Base-by-base conservation (phyloP, 2,888 invertebrate species). In the Netelia melanura region DNA sequence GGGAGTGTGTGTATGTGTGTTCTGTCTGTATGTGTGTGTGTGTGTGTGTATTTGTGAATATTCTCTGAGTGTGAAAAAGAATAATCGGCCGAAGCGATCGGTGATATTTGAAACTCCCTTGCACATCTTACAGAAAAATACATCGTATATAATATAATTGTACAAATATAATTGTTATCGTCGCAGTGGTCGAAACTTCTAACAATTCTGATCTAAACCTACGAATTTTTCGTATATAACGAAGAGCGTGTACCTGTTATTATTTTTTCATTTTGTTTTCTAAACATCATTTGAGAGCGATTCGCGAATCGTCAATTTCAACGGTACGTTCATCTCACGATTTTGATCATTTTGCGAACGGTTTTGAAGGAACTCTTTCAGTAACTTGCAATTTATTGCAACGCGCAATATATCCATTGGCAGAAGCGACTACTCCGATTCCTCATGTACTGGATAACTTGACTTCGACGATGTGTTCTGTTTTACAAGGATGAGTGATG, bases 141-240 rank as follows among this genome's bases (percentile, higher is more conserved):
- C 84, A 88, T 89, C 88, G 82, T 76, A 84, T 89, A 86, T 78
- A 70, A 84, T 81, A 83, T 87, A 86, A 90, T 90, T 89, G 85
- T 89, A 88, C 86, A 88, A 89, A 88, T 87, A 89, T 88, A 83
- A 79, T 88, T 75, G 72, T 87, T 86, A 86, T 89, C 74, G 82
- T 87, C 76, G 72, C 81, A 70, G 68, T 54, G 72, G 54, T 83
- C 44, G 76, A 78, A 78, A 21, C 71, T 85, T 79, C 52, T 54
- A 72, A 82, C 74, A 74, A 74, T 83, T 80, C 61, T 23, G 65
- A 72, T 61, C 64, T 75, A 71, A 58, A 83, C 58, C 67, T 65
- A 67, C 74, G 43, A 67, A 76, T 38, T 67, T 74, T 38, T 10
- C 10, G 62, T 11, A 30, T 21, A 38, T 48, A 44, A 52, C 21